Conservation (phyloP, 2,888 invertebrate genomes). For the Plagodis dolabraria region DNA sequence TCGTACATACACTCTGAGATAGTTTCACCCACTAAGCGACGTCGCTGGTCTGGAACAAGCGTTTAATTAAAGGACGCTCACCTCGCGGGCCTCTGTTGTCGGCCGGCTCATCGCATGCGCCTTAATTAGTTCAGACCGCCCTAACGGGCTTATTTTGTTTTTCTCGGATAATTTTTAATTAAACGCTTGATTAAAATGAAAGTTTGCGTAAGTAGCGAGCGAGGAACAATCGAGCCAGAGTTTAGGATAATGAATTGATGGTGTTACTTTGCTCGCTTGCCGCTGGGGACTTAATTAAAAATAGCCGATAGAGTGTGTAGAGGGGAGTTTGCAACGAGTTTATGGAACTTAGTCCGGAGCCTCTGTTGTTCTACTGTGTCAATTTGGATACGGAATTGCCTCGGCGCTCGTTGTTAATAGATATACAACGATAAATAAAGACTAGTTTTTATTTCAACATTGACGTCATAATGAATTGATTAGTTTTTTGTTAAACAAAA, state of each 20-base stretch:
- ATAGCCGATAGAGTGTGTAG: slow-evolving; percentile 84
- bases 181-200: slow-evolving; percentile 86
- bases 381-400: slow-evolving; percentile 82
- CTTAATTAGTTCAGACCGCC: slow-evolving; percentile 84
- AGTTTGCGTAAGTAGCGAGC: slow-evolving; percentile 85
- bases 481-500: slow-evolving; percentile 14
- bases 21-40: slow-evolving; percentile 68
- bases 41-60: slow-evolving; percentile 75
- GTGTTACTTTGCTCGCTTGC: slow-evolving; percentile 82
- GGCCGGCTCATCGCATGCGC: slow-evolving; percentile 79
- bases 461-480: background rate
- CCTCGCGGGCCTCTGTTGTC: slow-evolving; percentile 72
- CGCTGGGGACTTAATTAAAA: slow-evolving; percentile 84
- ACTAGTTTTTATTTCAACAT: too few species aligned
- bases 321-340: slow-evolving; percentile 82
- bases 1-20: slow-evolving; percentile 39
- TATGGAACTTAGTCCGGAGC: slow-evolving; percentile 78
- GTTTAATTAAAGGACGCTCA: slow-evolving; percentile 80
- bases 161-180: slow-evolving; percentile 85
- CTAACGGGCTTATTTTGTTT: slow-evolving; percentile 85
- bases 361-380: slow-evolving; percentile 83
- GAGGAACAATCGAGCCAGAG: slow-evolving; percentile 83
- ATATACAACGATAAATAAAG: background rate
- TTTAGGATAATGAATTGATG: slow-evolving; percentile 85
- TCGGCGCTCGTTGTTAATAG: slow-evolving; percentile 39